Evolutionary conservation across 1,140 invertebrate genomes (phyloP).

Genomic region (Diprion similis): DNA sequence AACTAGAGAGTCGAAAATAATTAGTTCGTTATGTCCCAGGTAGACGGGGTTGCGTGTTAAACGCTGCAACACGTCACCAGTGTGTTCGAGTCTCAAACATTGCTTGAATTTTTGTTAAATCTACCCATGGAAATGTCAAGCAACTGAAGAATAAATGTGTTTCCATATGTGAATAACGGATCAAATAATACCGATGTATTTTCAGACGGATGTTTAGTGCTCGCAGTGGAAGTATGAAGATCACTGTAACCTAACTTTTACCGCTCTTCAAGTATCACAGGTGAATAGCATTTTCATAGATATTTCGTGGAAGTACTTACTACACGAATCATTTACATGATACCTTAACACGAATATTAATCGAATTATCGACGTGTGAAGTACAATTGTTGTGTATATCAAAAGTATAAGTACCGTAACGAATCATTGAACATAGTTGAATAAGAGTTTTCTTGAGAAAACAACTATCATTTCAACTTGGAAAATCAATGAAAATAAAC

Average conservation of each 20-base stretch:
- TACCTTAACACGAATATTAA: no score
- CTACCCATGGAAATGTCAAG: neutral
- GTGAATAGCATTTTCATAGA: neutral
- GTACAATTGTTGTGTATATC: no score
- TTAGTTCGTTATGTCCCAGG: neutral
- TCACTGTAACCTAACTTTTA: constrained; percentile 6
- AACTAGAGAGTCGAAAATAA: no score
- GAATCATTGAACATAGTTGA: no score
- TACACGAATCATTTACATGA: neutral
- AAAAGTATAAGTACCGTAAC: no score
- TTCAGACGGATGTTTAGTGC: neutral
- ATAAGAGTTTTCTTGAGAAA: no score
- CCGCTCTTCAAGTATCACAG: neutral
- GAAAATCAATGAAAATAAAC: no score
- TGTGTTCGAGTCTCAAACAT: neutral
- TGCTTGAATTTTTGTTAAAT: neutral
- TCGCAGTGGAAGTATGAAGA: neutral
- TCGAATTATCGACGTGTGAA: no score
- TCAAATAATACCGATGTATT: neutral
- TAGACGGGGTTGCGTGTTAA: neutral
- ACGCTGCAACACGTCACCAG: neutral
- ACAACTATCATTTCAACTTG: no score
- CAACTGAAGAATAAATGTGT: neutral
- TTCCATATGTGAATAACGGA: neutral
- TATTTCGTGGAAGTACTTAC: neutral